Conservation (phyloP, 1,140 invertebrate genomes). For the Coptotermes formosanus region DNA sequence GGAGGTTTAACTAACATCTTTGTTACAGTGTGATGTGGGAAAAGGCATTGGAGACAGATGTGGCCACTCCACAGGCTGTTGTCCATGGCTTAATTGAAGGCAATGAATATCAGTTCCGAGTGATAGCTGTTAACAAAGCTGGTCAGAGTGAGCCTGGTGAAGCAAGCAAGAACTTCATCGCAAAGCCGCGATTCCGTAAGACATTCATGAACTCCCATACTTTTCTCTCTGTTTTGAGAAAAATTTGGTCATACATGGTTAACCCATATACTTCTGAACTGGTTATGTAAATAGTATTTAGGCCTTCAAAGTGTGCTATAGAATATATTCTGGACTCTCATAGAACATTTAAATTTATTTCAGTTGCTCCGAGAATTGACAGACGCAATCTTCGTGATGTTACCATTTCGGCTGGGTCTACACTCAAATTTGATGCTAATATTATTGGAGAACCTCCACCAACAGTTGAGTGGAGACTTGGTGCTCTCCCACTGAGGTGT, state of each 20-base stretch:
- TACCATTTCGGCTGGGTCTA: conserved; percentile 84
- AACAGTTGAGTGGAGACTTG: conserved; percentile 83
- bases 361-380: conserved; percentile 94
- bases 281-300: background rate
- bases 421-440: conserved; percentile 88
- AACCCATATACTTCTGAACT: too few species aligned
- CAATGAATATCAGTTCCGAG: conserved; percentile 98
- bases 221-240: background rate
- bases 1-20: background rate
- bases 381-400: conserved; percentile 84
- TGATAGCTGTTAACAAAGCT: conserved; percentile 93
- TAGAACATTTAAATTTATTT: conserved; percentile 20
- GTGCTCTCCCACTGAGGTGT: conserved; percentile 54
- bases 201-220: conserved; percentile 34
- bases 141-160: conserved; percentile 87
- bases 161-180: conserved; percentile 82
- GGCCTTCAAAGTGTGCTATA: background rate
- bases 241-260: background rate
- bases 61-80: conserved; percentile 65
- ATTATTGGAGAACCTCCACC: conserved; percentile 91
- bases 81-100: conserved; percentile 91
- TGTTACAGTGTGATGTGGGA: conserved; percentile 78
- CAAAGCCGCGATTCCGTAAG: conserved; percentile 84
- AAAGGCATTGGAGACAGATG: conserved; percentile 79
- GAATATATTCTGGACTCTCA: too few species aligned